A percentile compares a stretch with the other conserved stretches of the same genome.
Conservation (phyloP, 1,140 invertebrate species). For the Penaeus chinensis region DNA sequence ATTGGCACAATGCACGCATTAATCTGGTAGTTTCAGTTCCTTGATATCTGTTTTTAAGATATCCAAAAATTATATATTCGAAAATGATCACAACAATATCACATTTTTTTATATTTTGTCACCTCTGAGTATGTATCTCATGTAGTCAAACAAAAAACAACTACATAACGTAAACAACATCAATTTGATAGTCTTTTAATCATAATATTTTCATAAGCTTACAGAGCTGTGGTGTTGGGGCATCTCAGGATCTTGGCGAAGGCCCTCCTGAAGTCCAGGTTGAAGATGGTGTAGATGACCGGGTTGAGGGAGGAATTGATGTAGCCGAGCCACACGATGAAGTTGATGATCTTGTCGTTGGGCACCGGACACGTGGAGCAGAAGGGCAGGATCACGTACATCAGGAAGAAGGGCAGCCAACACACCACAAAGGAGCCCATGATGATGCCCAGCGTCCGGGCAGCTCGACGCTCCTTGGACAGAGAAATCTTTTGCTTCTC, state of each 20-base stretch:
- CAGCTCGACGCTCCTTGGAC: constrained; percentile 90
- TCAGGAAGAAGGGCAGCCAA: constrained; percentile 69
- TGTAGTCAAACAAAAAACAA: too few relatives aligned
- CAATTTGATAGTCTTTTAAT: too few relatives aligned
- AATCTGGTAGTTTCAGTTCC: too few relatives aligned
- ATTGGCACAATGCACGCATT: too few relatives aligned
- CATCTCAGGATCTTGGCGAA: constrained; percentile 80
- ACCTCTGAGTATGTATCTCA: too few relatives aligned
- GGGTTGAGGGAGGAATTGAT: constrained; percentile 97
- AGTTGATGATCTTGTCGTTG: constrained; percentile 83
- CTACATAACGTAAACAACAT: too few relatives aligned
- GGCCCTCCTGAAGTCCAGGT: constrained; percentile 94
- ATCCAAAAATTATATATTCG: too few relatives aligned
- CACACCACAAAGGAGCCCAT: constrained; percentile 80
- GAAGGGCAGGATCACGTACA: constrained; percentile 90
- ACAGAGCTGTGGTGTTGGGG: constrained; percentile 40
- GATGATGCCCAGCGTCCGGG: constrained; percentile 91
- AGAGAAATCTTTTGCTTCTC: constrained; percentile 93
- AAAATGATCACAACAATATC: too few relatives aligned
- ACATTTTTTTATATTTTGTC: too few relatives aligned
- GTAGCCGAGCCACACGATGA: constrained; percentile 97
- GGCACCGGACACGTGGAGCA: constrained; percentile 81
- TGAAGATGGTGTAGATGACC: constrained; percentile 69
- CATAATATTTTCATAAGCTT: background rate
- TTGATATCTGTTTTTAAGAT: too few relatives aligned